These are phyloP conservation scores for Drosophila chauvacae DNA, from an alignment of 1,140 invertebrate species.

Conservation along the genomic window DNA sequence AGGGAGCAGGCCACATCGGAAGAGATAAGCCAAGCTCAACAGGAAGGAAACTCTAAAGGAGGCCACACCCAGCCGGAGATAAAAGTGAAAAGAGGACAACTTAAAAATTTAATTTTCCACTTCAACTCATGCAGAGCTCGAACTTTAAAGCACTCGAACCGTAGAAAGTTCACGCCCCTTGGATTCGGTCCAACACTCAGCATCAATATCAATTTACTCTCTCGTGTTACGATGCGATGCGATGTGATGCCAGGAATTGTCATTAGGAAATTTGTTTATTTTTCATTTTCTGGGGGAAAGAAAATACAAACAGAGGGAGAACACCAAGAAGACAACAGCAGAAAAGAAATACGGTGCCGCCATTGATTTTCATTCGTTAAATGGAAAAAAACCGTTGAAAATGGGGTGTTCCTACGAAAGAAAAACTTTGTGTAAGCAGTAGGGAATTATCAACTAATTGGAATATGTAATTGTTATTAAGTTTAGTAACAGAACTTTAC, in stretches of 20 bases:
- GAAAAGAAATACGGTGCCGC: conserved; percentile 29
- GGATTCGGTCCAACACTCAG: conserved; percentile 39
- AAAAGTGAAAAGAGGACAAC: conserved; percentile 20
- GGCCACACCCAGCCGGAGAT: conserved; percentile 23
- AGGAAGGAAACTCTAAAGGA: conserved; percentile 34
- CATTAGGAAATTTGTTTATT: conserved; percentile 80
- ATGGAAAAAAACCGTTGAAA: background rate
- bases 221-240: conserved; percentile 27
- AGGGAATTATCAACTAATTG: background rate
- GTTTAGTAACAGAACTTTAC: background rate
- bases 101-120: conserved; percentile 17
- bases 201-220: conserved; percentile 74
- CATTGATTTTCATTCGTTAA: conserved; percentile 70
- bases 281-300: conserved; percentile 67
- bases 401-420: background rate
- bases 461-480: background rate
- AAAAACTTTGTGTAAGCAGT: background rate
- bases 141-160: conserved; percentile 23
- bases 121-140: conserved; percentile 10
- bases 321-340: conserved; percentile 37
- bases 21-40: conserved; percentile 29
- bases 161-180: conserved; percentile 30
- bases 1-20: conserved; percentile 47
- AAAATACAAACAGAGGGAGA: conserved; percentile 48
- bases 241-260: conserved; percentile 45